Conservation (phyloP, 2,888 invertebrate species). For the Trichogramma evanescens region DNA sequence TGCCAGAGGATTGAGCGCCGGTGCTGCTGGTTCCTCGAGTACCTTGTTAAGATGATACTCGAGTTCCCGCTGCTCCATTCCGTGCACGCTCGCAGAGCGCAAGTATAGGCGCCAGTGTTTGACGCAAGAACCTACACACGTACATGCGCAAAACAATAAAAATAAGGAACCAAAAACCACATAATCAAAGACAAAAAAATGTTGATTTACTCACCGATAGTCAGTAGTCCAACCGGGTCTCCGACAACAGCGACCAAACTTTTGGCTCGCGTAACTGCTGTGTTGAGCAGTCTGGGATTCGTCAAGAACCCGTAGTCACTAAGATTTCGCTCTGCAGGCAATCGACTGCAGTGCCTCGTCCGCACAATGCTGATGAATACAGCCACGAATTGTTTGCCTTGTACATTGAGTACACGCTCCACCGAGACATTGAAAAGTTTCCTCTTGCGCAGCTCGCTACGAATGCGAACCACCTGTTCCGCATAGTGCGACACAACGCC, state of each 20-base stretch:
- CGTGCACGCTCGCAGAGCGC: conserved; percentile 42
- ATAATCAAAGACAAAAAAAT: too few relatives aligned
- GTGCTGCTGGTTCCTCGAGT: conserved; percentile 13
- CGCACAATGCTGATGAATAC: conserved; percentile 74
- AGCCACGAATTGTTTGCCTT: conserved; percentile 80
- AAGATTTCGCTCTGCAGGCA: conserved; percentile 49
- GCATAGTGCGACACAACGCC: conserved; percentile 81
- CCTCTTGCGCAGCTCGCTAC: conserved; percentile 67
- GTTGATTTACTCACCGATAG: conserved; percentile 53
- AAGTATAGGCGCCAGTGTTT: conserved; percentile 76
- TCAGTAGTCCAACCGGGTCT: conserved; percentile 74
- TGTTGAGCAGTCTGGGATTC: conserved; percentile 73
- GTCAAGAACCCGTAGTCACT: conserved; percentile 77
- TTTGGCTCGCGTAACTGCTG: conserved; percentile 76
- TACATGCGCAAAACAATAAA: too few relatives aligned
- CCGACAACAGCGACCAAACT: conserved; percentile 78
- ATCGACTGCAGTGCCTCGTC: conserved; percentile 64
- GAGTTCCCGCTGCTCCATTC: conserved; percentile 27
- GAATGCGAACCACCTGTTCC: conserved; percentile 69
- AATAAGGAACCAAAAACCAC: too few relatives aligned
- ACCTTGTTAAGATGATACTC: conserved; percentile 17
- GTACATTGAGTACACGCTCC: conserved; percentile 76
- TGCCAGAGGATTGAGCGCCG: conserved; percentile 69
- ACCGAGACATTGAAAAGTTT: conserved; percentile 70
- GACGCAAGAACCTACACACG: conserved; percentile 53